Base-by-base conservation (phyloP, 2,797 vertebrate genomes). In the Xyrichtys novacula region DNA sequence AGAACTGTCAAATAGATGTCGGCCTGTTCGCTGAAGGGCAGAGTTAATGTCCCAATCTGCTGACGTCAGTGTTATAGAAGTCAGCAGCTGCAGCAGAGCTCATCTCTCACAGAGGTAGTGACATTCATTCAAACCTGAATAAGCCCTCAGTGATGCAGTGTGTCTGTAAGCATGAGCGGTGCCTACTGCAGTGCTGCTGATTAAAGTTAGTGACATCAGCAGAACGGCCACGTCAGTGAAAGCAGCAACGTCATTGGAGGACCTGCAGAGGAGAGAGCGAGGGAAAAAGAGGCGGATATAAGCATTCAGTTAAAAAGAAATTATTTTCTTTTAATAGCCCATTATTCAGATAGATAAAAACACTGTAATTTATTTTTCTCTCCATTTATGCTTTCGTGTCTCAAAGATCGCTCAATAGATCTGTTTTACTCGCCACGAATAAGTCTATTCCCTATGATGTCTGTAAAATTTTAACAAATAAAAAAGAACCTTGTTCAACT, bases 141-240 rank as follows among this genome's bases (percentile, higher is more conserved):
- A 31, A 65, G 42, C 57, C 58, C 65, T 59, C 26, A 38, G 74
- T 65, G 81, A 77, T 75, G 74, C 62, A 49, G 60, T 5, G 56
- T 25, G 57, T 53, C 49, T 53, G 54, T 71, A 55, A 85, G 74
- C 61, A 55, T 71, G 47, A 80, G 74, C 52, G 20, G 29, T 58
- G 44, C 68, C 66, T 59, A 31, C 85, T 83, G 87, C 84, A 71
- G 81, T 52, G 76, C 81, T 60, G 75, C 84, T 85, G 78, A 85
- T 89, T 88, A 78, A 78, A 80, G 68, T 14, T 48, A 4, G 65
- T 80, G 78, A 85, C 83, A 29, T 83, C 85, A 76, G 69, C 65
- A 57, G 52, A 31, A 7, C 9, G 46, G 36, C 61, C 71, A 84
- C 76, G 17, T 71, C 62, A 74, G 52, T 64, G 1, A 1, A 38